Percentiles rank a stretch among this genome's conserved stretches.
Evolutionary conservation across 2,113 vertebrate species (phyloP).

Genomic region (Protobothrops flavoviridis): DNA sequence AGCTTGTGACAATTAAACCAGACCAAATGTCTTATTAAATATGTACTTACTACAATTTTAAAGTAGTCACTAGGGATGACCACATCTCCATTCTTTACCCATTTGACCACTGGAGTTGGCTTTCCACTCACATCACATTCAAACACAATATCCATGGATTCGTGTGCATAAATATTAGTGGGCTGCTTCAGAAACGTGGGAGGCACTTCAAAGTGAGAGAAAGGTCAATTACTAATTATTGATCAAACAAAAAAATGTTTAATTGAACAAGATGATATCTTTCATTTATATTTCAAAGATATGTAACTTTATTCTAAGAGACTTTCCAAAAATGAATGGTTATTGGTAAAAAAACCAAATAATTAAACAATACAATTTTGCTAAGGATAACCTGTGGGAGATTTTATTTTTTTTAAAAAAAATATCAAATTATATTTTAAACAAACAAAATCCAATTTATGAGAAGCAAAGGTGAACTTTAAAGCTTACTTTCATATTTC

Average conservation of each 20-base stretch:
- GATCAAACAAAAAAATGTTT: not conserved
- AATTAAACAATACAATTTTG: not conserved
- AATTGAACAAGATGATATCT: not conserved
- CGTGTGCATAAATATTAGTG: constrained; percentile 86
- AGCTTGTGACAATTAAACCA: accelerated
- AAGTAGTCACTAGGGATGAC: constrained; percentile 99
- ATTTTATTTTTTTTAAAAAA: not conserved
- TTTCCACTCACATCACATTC: constrained; percentile 91
- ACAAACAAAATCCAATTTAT: not conserved
- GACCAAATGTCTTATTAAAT: accelerated
- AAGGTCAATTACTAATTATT: constrained; percentile 12
- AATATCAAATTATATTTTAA: not conserved
- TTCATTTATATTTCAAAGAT: not conserved
- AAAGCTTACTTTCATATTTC: not conserved
- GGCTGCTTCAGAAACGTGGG: constrained; percentile 86
- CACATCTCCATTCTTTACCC: constrained; percentile 96
- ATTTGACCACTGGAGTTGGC: constrained; percentile 90
- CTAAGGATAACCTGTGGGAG: not conserved
- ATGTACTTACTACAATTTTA: constrained; percentile 87
- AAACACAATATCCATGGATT: constrained; percentile 95
- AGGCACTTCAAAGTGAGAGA: constrained; percentile 71
- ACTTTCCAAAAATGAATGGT: not conserved
- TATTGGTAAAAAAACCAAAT: not conserved
- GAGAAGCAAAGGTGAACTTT: not conserved
- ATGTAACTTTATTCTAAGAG: not conserved